phyloP scores from a whole-genome alignment of 2,797 vertebrate species.

The Parambassis ranga region DNA sequence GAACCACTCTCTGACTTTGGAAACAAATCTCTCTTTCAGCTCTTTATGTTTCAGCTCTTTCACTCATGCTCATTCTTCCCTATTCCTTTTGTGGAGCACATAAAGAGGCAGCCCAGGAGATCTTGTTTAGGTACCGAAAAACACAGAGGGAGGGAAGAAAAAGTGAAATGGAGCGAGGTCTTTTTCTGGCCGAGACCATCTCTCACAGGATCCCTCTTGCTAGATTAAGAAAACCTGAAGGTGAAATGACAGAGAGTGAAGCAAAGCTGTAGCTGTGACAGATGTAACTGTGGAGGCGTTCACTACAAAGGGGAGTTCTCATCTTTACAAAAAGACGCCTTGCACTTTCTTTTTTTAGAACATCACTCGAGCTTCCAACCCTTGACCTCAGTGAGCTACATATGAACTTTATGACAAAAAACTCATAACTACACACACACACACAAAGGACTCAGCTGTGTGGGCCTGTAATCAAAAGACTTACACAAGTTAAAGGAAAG shows the following conservation, averaged over 20 bases:
- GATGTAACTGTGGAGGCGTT: constrained; percentile 23
- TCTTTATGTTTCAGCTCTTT: constrained; percentile 23
- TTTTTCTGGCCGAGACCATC: constrained; percentile 33
- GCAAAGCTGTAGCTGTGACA: constrained; percentile 18
- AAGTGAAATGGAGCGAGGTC: constrained; percentile 19
- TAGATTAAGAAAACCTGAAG: constrained; percentile 46
- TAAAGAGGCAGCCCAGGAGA: constrained; percentile 36
- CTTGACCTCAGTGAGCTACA: constrained; percentile 36
- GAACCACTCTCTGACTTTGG: constrained; percentile 25
- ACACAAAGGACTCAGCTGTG: background rate
- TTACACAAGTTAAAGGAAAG: background rate
- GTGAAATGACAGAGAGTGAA: constrained; percentile 32
- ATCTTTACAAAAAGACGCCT: constrained; percentile 12
- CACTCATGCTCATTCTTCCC: constrained; percentile 8
- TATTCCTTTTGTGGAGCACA: constrained; percentile 24
- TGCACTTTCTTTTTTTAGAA: constrained; percentile 22
- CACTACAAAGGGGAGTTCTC: constrained; percentile 14
- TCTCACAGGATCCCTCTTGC: constrained; percentile 29
- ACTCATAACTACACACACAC: background rate
- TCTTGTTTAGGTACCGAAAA: constrained; percentile 45
- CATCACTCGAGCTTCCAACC: constrained; percentile 23
- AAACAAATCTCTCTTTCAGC: constrained; percentile 12
- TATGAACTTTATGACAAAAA: constrained; percentile 28
- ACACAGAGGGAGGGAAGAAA: constrained; percentile 24
- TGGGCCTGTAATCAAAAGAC: constrained; percentile 6